phyloP scores from a whole-genome alignment of 2,888 invertebrate species.

The Pyrrhia umbra region DNA sequence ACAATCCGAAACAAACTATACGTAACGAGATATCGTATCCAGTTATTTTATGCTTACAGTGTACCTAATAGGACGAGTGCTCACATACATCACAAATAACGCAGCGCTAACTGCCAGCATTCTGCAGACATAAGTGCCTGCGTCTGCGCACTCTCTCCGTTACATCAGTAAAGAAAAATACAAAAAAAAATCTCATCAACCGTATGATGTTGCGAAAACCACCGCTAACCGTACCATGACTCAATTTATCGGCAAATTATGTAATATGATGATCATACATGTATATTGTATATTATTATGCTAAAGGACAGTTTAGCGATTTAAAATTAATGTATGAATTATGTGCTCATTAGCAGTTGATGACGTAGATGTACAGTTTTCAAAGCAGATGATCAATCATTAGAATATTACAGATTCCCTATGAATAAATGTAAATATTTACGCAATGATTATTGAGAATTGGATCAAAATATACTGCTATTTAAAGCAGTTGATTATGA shows the following conservation, averaged over 20 bases:
- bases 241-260: conserved; percentile 48
- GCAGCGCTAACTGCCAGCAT: conserved; percentile 17
- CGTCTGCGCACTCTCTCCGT: conserved; percentile 63
- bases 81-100: conserved; percentile 28
- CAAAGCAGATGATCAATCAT: too few relatives aligned
- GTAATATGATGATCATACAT: conserved; percentile 34
- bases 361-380: not conserved
- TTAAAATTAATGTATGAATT: not conserved
- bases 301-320: conserved; percentile 1
- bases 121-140: conserved; percentile 25
- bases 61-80: conserved; percentile 24
- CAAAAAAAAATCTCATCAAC: conserved; percentile 56
- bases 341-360: conserved; percentile 13
- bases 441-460: not conserved
- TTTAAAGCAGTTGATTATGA: not conserved
- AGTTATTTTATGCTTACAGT: conserved; percentile 14
- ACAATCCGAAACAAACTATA: not conserved
- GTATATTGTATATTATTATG: conserved; percentile 21
- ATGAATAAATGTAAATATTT: conserved; percentile 1
- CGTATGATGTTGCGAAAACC: conserved; percentile 41
- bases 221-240: conserved; percentile 36
- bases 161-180: conserved; percentile 65
- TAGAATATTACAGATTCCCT: not conserved
- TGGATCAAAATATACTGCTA: not conserved
- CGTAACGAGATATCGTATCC: too few relatives aligned